phyloP scores from a whole-genome alignment of 30 jellyfish, hydroid and myxozoan species.

The Turritopsis rubra region DNA sequence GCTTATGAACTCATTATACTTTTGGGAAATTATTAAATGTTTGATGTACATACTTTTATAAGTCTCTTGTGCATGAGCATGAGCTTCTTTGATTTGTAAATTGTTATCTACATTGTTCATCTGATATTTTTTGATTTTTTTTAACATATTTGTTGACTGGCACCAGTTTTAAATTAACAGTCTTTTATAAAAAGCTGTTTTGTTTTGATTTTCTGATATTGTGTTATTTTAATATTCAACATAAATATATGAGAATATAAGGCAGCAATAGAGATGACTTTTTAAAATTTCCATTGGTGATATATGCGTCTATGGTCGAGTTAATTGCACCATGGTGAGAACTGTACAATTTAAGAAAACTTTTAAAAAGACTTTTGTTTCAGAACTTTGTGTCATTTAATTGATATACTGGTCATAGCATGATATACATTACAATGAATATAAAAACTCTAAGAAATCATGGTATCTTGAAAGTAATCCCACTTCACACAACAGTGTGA shows the following conservation, averaged over 20 bases:
- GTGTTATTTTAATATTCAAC: too few relatives aligned
- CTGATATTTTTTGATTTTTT: background rate
- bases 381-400: background rate
- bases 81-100: background rate
- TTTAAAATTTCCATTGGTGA: background rate
- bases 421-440: background rate
- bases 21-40: background rate
- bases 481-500: background rate
- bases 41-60: background rate
- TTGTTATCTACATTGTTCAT: background rate
- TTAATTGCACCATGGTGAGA: background rate
- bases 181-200: background rate
- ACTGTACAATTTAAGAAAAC: too few relatives aligned
- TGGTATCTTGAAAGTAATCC: background rate
- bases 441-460: background rate
- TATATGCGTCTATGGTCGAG: background rate
- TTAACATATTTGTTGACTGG: too few relatives aligned
- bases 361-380: background rate
- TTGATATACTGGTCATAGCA: background rate
- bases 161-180: background rate
- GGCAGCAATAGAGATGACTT: too few relatives aligned
- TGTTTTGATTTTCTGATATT: too few relatives aligned
- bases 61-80: background rate
- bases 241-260: too few relatives aligned
- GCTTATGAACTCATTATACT: background rate